phyloP scores from a whole-genome alignment of 2,888 invertebrate species.

The Bursaphelenchus okinawaensis region DNA sequence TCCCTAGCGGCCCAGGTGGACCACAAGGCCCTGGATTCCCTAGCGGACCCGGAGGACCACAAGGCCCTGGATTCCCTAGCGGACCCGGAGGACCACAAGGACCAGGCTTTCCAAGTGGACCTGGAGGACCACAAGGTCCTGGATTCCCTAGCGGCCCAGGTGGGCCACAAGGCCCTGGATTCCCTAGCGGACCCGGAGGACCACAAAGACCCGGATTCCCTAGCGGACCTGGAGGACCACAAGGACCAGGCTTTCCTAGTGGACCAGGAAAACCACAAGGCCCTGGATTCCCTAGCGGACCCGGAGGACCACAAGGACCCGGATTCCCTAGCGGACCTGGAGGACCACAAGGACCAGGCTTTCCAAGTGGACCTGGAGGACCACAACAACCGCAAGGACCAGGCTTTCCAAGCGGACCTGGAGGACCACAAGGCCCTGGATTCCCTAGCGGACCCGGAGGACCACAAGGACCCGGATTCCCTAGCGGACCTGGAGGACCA shows the following conservation, averaged over 20 bases:
- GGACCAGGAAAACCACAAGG: slow-evolving; percentile 3
- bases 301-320: slow-evolving; percentile 6
- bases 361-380: neutral
- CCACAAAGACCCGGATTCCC: neutral
- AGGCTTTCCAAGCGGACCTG: too few species aligned
- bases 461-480: too few species aligned
- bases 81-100: slow-evolving; percentile 3
- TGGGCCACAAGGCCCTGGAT: neutral
- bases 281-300: too few species aligned
- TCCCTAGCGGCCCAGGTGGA: neutral
- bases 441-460: too few species aligned
- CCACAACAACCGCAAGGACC: slow-evolving; percentile 9
- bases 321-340: too few species aligned
- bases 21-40: slow-evolving; percentile 5
- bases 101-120: too few species aligned
- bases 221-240: neutral
- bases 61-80: too few species aligned
- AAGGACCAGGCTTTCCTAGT: neutral
- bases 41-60: slow-evolving; percentile 1
- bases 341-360: neutral
- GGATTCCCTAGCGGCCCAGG: neutral
- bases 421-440: too few species aligned
- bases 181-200: neutral
- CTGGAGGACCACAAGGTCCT: neutral
- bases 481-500: too few species aligned